Evolutionary conservation across 2,888 invertebrate species (phyloP).

Genomic region (Lypha dubia): DNA sequence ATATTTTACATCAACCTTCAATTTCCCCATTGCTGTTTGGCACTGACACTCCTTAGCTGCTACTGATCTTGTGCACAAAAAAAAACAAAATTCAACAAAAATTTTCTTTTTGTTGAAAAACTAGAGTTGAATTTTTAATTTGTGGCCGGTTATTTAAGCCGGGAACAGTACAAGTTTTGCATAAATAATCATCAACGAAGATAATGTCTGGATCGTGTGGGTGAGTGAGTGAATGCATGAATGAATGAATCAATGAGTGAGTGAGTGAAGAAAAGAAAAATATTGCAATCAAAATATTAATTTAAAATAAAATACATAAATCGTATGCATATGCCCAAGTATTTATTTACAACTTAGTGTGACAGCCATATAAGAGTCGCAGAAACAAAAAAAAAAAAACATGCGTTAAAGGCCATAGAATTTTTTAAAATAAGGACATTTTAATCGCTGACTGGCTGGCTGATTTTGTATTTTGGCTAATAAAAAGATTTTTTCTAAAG

Average conservation of each 20-base stretch:
- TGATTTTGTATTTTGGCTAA: slow-evolving; percentile 13
- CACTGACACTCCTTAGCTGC: slow-evolving; percentile 15
- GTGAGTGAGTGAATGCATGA: slow-evolving; percentile 1
- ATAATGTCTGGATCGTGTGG: slow-evolving; percentile 9
- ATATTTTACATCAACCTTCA: not conserved
- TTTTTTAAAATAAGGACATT: slow-evolving; percentile 56
- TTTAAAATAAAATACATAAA: slow-evolving; percentile 50
- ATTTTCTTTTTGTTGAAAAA: slow-evolving; percentile 43
- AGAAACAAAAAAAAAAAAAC: too few relatives aligned
- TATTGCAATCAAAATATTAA: slow-evolving; percentile 39
- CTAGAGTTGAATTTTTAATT: slow-evolving; percentile 67
- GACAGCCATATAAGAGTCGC: slow-evolving; percentile 32
- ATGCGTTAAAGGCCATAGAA: slow-evolving; percentile 6
- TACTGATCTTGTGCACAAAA: slow-evolving; percentile 35
- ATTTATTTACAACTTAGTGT: not conserved
- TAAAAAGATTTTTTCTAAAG: slow-evolving; percentile 30
- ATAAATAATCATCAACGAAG: slow-evolving; percentile 58
- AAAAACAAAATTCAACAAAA: slow-evolving; percentile 7
- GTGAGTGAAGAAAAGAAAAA: slow-evolving; percentile 16
- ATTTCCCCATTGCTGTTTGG: slow-evolving; percentile 8
- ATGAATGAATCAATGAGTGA: not conserved
- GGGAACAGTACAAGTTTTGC: slow-evolving; percentile 60
- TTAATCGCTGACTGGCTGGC: slow-evolving; percentile 21
- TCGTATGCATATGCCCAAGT: not conserved
- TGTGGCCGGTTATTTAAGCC: slow-evolving; percentile 15